Conservation (phyloP, 2,888 invertebrate genomes). For the Chrysomela aeneicollis region DNA sequence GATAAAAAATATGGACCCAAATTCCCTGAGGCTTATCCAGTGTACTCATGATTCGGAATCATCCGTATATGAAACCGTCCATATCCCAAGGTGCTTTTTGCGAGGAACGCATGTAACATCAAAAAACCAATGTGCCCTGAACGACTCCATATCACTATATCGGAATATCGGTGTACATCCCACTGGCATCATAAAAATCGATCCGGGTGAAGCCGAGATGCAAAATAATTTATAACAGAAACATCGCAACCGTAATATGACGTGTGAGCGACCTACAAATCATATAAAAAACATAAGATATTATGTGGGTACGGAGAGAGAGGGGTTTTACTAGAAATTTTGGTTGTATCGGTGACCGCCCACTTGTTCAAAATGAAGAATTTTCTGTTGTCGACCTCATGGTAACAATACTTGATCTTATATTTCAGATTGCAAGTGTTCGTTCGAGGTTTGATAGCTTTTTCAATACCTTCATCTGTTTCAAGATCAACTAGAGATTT, state of each 20-base stretch:
- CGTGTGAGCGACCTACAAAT: too few species aligned
- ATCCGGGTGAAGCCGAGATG: constrained; percentile 7
- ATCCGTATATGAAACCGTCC: constrained; percentile 27
- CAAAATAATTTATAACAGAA: constrained; percentile 18
- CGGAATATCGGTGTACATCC: constrained; percentile 32
- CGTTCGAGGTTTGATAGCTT: too few species aligned
- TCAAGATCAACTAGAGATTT: too few species aligned
- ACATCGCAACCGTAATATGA: constrained; percentile 2
- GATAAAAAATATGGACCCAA: constrained; percentile 19
- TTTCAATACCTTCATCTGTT: too few species aligned
- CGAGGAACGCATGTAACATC: constrained; percentile 35
- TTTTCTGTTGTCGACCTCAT: too few species aligned
- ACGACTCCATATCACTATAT: constrained; percentile 32
- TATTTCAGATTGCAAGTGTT: too few species aligned
- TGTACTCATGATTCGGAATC: constrained; percentile 19
- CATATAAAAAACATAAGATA: too few species aligned
- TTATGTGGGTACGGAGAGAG: too few species aligned
- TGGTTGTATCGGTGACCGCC: too few species aligned
- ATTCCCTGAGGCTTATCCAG: constrained; percentile 6
- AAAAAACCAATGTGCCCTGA: constrained; percentile 37
- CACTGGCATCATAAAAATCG: constrained; percentile 25
- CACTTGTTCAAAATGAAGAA: too few species aligned
- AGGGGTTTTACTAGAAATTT: too few species aligned
- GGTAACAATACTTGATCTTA: too few species aligned
- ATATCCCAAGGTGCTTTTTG: constrained; percentile 36